A percentile compares a stretch with the other conserved stretches of the same genome.
phyloP scores from a whole-genome alignment of 37 sponge, comb jelly and placozoan genomes.

The Oopsacas minuta region DNA sequence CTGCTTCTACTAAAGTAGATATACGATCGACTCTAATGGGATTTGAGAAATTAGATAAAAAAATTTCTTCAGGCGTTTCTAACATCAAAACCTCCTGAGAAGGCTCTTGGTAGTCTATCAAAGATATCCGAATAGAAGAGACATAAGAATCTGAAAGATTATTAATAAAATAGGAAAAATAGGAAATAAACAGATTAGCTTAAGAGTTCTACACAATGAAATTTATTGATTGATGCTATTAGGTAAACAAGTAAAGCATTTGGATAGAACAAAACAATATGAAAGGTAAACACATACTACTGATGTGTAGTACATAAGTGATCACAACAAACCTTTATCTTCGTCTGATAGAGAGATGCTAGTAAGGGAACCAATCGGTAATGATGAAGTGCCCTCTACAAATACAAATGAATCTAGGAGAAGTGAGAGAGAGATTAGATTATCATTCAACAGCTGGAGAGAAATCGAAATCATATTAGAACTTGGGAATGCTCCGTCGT shows the following conservation, averaged over 20 bases:
- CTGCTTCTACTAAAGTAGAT: not conserved
- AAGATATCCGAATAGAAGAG: not conserved
- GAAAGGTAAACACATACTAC: not conserved
- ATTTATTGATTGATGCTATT: no score
- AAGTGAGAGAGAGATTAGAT: not conserved
- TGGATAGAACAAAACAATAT: not conserved
- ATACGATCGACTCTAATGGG: not conserved
- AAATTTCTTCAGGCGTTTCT: not conserved
- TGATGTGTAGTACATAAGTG: not conserved
- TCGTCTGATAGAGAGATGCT: not conserved
- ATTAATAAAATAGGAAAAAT: no score
- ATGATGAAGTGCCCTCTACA: not conserved
- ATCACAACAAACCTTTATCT: slow-evolving; percentile 17
- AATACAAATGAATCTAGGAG: not conserved
- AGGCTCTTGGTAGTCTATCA: not conserved
- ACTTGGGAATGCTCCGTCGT: not conserved
- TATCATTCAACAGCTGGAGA: not conserved
- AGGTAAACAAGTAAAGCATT: no score
- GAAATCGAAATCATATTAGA: not conserved
- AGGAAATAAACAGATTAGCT: not conserved
- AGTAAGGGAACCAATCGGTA: not conserved
- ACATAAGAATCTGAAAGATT: not conserved
- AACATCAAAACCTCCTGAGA: not conserved
- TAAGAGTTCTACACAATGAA: no score
- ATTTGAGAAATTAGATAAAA: not conserved